phyloP scores from a whole-genome alignment of 1,140 invertebrate genomes.

The Platyscapa corneri region DNA sequence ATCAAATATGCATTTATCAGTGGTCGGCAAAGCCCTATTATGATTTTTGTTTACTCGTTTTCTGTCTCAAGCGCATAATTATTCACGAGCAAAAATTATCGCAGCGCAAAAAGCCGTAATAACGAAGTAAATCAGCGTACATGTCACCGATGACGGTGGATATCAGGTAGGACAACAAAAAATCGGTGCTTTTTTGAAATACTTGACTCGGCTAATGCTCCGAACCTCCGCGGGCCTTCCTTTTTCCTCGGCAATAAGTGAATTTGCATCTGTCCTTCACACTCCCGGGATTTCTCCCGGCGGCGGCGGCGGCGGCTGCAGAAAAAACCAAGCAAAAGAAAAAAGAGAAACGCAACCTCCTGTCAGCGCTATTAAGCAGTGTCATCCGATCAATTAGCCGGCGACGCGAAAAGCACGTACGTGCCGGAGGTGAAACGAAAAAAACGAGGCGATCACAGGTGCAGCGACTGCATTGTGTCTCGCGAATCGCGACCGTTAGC shows the following conservation, averaged over 20 bases:
- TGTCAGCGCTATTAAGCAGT: constrained; percentile 34
- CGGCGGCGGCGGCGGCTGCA: background rate
- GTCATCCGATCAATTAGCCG: constrained; percentile 51
- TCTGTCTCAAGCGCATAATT: background rate
- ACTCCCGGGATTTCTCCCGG: background rate
- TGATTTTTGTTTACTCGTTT: background rate
- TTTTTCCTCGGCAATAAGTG: constrained; percentile 9
- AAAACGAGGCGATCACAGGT: background rate
- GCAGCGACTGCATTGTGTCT: constrained; percentile 3
- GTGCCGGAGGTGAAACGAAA: background rate
- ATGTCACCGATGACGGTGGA: background rate
- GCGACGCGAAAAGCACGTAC: constrained; percentile 11
- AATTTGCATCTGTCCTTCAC: constrained; percentile 32
- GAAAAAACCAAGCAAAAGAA: background rate
- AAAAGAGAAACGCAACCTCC: constrained; percentile 11
- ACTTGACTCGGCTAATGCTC: background rate
- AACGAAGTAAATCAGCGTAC: constrained; percentile 2
- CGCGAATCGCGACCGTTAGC: background rate
- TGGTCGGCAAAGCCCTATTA: background rate
- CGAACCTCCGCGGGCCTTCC: background rate
- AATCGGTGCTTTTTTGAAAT: background rate
- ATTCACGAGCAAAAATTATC: background rate
- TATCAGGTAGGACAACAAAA: background rate
- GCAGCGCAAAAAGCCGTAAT: background rate
- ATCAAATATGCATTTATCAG: background rate